phyloP scores from a whole-genome alignment of 2,888 invertebrate genomes.

The Synanthedon tipuliformis region DNA sequence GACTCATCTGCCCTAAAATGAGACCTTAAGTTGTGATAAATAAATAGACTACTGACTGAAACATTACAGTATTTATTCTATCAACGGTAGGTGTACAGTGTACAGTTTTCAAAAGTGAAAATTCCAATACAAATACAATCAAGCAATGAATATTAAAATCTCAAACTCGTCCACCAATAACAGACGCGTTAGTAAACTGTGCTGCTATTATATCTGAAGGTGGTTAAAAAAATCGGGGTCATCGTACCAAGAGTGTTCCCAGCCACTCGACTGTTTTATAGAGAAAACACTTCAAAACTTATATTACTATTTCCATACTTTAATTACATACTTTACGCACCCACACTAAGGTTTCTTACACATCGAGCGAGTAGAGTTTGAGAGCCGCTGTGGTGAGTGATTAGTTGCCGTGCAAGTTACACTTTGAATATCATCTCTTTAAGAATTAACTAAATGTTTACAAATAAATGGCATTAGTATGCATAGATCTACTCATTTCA shows the following conservation, averaged over 20 bases:
- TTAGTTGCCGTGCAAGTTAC: too few species aligned
- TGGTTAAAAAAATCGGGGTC: constrained; percentile 47
- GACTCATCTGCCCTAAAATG: too few species aligned
- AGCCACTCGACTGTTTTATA: constrained; percentile 64
- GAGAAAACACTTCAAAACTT: constrained; percentile 68
- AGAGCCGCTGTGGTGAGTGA: too few species aligned
- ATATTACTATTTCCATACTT: constrained; percentile 69
- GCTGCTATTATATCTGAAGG: constrained; percentile 54
- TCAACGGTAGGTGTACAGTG: too few species aligned
- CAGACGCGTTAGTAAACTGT: constrained; percentile 50
- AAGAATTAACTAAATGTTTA: too few species aligned
- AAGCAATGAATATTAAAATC: background rate
- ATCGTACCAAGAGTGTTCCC: constrained; percentile 54
- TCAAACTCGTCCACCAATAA: constrained; percentile 16
- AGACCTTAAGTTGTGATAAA: too few species aligned
- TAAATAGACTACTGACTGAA: too few species aligned
- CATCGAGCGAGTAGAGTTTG: constrained; percentile 6
- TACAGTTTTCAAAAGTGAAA: too few species aligned
- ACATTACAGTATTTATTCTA: too few species aligned
- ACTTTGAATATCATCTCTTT: too few species aligned
- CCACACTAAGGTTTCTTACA: constrained; percentile 30
- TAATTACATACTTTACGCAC: constrained; percentile 56
- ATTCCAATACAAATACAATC: background rate
- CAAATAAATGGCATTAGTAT: too few species aligned
- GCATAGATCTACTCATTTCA: too few species aligned